phyloP scores from a whole-genome alignment of 2,113 vertebrate genomes.

The Tyrannus savana region DNA sequence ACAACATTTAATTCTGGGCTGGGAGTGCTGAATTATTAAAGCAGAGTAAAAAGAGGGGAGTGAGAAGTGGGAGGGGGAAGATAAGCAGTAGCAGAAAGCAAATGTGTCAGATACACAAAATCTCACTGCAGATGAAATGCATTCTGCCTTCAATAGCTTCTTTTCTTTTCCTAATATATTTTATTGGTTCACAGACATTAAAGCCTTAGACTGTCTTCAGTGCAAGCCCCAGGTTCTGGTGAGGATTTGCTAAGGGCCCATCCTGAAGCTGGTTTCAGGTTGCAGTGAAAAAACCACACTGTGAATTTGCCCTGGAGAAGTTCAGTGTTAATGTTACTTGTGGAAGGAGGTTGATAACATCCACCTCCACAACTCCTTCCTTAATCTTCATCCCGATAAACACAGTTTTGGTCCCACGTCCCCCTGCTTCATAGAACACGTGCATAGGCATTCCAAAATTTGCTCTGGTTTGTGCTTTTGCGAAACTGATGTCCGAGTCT shows the following conservation, averaged over 20 bases:
- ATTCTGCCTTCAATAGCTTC: neutral
- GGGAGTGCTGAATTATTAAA: conserved; percentile 7
- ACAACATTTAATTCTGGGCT: neutral
- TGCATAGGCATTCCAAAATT: neutral
- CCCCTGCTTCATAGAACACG: neutral
- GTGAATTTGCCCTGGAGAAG: neutral
- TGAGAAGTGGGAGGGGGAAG: neutral
- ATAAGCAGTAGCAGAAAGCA: neutral
- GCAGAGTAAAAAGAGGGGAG: neutral
- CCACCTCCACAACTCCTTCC: neutral
- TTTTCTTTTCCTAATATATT: neutral
- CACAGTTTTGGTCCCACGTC: neutral
- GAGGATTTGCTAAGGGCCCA: neutral
- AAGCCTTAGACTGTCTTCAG: neutral
- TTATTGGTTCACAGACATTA: neutral
- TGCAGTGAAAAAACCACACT: neutral
- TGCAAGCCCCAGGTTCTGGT: neutral
- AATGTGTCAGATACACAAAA: neutral
- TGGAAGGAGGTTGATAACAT: neutral
- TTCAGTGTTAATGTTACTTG: neutral
- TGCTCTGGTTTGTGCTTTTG: neutral
- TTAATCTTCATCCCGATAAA: neutral
- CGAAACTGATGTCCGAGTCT: neutral
- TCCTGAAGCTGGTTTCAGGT: neutral
- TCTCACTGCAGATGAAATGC: neutral